These are phyloP conservation scores for Apis florea DNA, from an alignment of 1,140 invertebrate species.

Conservation along the genomic window DNA sequence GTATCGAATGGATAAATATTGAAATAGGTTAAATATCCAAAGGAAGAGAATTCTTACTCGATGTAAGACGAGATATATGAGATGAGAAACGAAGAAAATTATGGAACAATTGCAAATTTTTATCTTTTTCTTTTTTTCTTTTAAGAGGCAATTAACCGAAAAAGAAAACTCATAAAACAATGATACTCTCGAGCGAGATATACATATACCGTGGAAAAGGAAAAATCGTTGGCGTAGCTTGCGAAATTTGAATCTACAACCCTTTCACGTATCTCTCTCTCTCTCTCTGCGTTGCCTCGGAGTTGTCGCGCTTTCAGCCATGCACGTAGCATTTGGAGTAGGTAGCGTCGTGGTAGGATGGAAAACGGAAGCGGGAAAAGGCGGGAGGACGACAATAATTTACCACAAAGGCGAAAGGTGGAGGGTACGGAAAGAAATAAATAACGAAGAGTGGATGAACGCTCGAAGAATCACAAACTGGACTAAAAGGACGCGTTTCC, in stretches of 20 bases:
- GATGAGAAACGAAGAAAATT: no score
- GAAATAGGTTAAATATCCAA: no score
- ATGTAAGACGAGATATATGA: no score
- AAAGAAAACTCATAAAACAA: neutral
- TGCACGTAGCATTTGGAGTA: constrained; percentile 3
- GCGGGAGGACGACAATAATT: constrained; percentile 34
- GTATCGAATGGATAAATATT: no score
- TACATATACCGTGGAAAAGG: neutral
- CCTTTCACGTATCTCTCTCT: neutral
- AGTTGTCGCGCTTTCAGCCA: neutral
- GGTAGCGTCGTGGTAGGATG: neutral
- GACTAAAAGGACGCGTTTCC: constrained; percentile 37
- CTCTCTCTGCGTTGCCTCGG: no score
- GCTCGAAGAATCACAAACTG: constrained; percentile 39
- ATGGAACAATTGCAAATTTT: no score
- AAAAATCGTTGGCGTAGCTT: neutral
- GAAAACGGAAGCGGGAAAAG: constrained; percentile 36
- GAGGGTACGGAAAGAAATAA: constrained; percentile 45
- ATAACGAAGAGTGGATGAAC: constrained; percentile 44
- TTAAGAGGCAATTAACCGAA: neutral
- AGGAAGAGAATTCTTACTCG: no score
- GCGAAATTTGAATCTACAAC: constrained; percentile 27
- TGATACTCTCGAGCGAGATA: neutral
- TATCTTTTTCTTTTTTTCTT: neutral
- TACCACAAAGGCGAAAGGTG: constrained; percentile 47